Evolutionary conservation across 2,797 vertebrate genomes (phyloP).

Genomic region (Gadopsis marmoratus): DNA sequence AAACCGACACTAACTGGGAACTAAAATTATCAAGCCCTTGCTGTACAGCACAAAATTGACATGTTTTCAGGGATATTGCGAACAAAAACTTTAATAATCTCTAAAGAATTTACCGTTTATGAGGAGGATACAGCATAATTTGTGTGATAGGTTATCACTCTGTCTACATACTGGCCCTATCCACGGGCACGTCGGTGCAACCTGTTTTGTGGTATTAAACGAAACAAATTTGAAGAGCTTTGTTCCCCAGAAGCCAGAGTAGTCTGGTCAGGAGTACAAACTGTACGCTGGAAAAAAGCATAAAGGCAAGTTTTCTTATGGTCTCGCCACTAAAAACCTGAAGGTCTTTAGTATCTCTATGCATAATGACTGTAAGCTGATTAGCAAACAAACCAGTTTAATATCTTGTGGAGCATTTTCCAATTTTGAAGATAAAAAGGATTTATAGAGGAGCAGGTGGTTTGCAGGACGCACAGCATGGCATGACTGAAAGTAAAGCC

Average conservation of each 20-base stretch:
- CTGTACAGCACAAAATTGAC: not conserved
- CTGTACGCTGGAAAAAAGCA: not conserved
- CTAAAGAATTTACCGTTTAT: not conserved
- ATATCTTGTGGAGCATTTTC: not conserved
- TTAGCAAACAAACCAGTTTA: not conserved
- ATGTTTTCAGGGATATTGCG: not conserved
- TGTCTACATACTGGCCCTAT: not conserved
- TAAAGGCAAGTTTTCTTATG: not conserved
- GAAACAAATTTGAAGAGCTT: constrained; percentile 34
- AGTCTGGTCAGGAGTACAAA: not conserved
- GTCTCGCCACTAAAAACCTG: not conserved
- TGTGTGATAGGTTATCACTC: not conserved
- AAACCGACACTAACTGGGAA: not conserved
- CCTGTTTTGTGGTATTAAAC: constrained; percentile 3
- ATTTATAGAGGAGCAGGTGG: not conserved
- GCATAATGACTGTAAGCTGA: not conserved
- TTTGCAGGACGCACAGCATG: constrained; percentile 49
- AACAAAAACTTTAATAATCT: not conserved
- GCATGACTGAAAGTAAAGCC: constrained; percentile 30
- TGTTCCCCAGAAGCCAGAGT: constrained; percentile 13
- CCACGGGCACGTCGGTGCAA: constrained; percentile 22
- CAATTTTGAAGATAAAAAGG: not conserved
- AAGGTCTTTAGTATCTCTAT: not conserved
- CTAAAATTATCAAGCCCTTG: not conserved
- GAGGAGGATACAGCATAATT: constrained; percentile 5